Conservation (phyloP, 2,888 invertebrate species). For the Troilus luridus region DNA sequence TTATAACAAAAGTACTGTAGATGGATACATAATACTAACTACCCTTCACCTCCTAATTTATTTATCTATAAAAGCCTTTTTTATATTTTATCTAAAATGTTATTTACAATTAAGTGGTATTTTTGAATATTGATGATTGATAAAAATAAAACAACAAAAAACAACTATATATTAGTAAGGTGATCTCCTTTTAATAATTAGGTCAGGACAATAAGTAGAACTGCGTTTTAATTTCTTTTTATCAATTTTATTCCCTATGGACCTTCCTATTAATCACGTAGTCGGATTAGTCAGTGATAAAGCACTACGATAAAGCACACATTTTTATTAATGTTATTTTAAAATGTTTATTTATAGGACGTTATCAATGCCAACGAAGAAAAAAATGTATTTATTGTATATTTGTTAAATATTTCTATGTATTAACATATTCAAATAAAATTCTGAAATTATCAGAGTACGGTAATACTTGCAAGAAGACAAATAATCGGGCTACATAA, state of each 20-base stretch:
- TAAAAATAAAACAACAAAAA: neutral
- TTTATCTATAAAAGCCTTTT: neutral
- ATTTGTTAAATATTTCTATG: too few relatives aligned
- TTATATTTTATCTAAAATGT: neutral
- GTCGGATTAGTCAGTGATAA: neutral
- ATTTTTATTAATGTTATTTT: neutral
- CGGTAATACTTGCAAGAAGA: too few relatives aligned
- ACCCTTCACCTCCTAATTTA: neutral
- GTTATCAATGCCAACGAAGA: neutral
- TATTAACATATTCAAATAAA: too few relatives aligned
- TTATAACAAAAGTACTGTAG: too few relatives aligned
- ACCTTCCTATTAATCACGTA: neutral
- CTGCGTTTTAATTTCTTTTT: neutral
- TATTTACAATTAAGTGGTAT: too few relatives aligned
- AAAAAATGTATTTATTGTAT: too few relatives aligned
- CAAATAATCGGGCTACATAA: too few relatives aligned
- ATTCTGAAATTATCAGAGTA: too few relatives aligned
- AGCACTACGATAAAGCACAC: neutral
- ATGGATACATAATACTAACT: too few relatives aligned
- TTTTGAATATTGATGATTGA: too few relatives aligned
- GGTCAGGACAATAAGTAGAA: neutral
- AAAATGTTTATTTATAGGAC: neutral
- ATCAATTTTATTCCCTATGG: neutral
- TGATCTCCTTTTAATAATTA: neutral
- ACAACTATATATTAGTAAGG: neutral